Evolutionary conservation across 2,888 invertebrate genomes (phyloP), one percentile per base, ranked within the genome.

Genomic region (Ochropleura leucogaster): DNA sequence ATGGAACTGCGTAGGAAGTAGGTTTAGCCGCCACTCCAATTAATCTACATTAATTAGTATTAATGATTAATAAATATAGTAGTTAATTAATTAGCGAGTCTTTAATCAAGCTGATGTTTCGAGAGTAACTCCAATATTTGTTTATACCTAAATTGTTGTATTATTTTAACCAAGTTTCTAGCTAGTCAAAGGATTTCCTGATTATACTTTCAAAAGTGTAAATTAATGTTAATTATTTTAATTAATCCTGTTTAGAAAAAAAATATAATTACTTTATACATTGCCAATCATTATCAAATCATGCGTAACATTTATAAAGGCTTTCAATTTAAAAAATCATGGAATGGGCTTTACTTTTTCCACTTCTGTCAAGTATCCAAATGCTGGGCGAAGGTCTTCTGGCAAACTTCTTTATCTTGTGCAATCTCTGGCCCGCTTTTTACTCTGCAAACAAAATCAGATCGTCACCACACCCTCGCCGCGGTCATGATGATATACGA

Each of bases 21-120:
- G 30, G 30, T 30, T 30, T 30, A 30, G 3, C 14, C 18, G 6
- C 8, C 18, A 9, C 46, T 51, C 30, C 46, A 72, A 66, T 77
- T 66, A 80, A 55, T 74, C n/a, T n/a, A 30, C 16, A 69, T 40
- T 60, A 14, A 66, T 55, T 47, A 59, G 7, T 10, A 67, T 57
- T 30, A 16, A 51, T 51, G n/a, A 65, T 60, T 42, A 62, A 69
- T 68, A 66, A 42, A 69, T 60, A 55, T 55, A 46, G 60, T 51
- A n/a, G 5, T 6, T 72, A 55, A 72, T 65, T 72, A 82, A 77
- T 67, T 63, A 71, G 67, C 51, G 7, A 40, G 42, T 51, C n/a
- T 68, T 82, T 74, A 62, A 80, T 80, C 60, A 80, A 55, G 30
- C 18, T 47, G 42, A 79, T 70, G 66, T 82, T 76, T 68, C 42